These are phyloP conservation scores for Crypturellus tataupa DNA, from an alignment of 2,797 vertebrate species.

Conservation along the genomic window DNA sequence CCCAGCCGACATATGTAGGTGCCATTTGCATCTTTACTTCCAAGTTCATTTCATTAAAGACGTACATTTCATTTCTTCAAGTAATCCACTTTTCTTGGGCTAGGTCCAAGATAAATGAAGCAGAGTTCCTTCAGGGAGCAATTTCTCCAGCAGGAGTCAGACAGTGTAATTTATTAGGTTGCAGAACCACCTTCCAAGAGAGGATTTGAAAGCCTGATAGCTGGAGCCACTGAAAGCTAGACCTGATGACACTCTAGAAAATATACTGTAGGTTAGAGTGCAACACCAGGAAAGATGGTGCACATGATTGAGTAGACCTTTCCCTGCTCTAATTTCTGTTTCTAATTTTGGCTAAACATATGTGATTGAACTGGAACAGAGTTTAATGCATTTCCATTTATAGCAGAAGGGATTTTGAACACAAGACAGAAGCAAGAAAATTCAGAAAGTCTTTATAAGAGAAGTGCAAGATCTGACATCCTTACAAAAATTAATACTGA, in stretches of 20 bases:
- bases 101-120: conserved; percentile 56
- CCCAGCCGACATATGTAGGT: neutral
- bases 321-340: conserved; percentile 17
- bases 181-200: conserved; percentile 14
- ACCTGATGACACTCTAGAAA: neutral
- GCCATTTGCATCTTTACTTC: neutral
- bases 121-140: neutral
- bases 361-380: neutral
- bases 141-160: conserved; percentile 45
- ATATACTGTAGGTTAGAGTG: neutral
- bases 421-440: neutral
- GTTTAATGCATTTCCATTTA: conserved; percentile 15
- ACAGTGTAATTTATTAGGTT: conserved; percentile 15
- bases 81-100: conserved; percentile 41
- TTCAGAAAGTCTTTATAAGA: neutral
- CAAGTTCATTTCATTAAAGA: conserved; percentile 24
- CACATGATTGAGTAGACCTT: neutral
- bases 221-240: neutral
- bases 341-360: neutral
- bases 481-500: neutral
- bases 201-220: conserved; percentile 17
- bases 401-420: neutral
- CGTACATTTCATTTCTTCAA: conserved; percentile 9
- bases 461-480: neutral
- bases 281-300: neutral